phyloP scores from a whole-genome alignment of 2,113 vertebrate genomes.

The Gobio gobio region DNA sequence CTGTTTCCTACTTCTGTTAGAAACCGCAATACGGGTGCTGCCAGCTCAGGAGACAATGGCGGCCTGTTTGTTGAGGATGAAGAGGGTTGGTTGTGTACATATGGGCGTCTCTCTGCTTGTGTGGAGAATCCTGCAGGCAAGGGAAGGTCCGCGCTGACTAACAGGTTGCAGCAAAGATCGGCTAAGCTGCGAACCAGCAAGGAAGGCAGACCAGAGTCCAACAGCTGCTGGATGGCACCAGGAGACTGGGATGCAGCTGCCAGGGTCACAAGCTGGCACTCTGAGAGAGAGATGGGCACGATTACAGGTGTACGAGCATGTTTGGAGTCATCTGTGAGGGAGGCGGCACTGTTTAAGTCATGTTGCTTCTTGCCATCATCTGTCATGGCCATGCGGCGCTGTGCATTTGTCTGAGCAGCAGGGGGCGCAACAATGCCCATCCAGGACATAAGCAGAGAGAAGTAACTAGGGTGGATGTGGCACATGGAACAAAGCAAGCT shows the following conservation, averaged over 20 bases:
- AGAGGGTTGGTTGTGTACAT: conserved; percentile 67
- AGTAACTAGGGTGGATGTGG: conserved; percentile 96
- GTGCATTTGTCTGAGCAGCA: conserved; percentile 80
- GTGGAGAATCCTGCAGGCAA: conserved; percentile 70
- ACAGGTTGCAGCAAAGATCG: conserved; percentile 88
- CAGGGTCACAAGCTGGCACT: conserved; percentile 92
- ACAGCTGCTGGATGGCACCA: conserved; percentile 92
- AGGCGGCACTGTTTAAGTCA: conserved; percentile 71
- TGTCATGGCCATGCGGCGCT: conserved; percentile 92
- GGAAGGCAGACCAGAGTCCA: conserved; percentile 94
- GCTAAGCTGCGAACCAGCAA: conserved; percentile 92
- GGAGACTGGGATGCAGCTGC: conserved; percentile 95
- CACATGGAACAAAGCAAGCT: conserved; percentile 98
- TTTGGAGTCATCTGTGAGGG: conserved; percentile 95
- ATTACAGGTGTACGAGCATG: conserved; percentile 86
- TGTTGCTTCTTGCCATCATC: conserved; percentile 97
- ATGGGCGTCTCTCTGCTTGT: conserved; percentile 73
- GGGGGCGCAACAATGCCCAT: conserved; percentile 89
- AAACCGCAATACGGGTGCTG: conserved; percentile 93
- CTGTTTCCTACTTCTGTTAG: conserved; percentile 97
- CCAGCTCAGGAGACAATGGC: conserved; percentile 88
- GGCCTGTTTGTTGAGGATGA: conserved; percentile 78
- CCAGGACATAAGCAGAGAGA: conserved; percentile 97
- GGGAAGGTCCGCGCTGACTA: conserved; percentile 84
- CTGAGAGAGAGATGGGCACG: conserved; percentile 85